phyloP scores from a whole-genome alignment of 2,113 vertebrate genomes.

The Brienomyrus longianalis region DNA sequence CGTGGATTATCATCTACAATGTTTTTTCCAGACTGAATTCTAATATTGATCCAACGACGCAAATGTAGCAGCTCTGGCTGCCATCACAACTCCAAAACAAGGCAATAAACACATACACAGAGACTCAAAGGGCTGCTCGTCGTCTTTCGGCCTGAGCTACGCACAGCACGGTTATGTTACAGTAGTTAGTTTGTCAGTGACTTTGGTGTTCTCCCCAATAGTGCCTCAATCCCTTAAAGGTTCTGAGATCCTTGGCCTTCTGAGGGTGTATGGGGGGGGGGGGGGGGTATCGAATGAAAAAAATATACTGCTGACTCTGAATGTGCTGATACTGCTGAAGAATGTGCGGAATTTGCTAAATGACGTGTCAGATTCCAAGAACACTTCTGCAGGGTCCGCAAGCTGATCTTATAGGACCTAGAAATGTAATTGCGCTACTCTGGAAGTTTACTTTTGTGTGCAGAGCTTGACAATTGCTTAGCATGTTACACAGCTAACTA shows the following conservation, averaged over 20 bases:
- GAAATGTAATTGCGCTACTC: background rate
- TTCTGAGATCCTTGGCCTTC: background rate
- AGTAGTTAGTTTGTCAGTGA: constrained; percentile 19
- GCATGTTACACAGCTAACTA: background rate
- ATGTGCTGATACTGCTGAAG: too few species aligned
- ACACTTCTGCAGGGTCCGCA: background rate
- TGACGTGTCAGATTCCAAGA: background rate
- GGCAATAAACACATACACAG: constrained; percentile 30
- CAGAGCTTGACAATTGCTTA: background rate
- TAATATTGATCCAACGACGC: constrained; percentile 38
- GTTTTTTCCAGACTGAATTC: constrained; percentile 23
- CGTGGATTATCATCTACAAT: background rate
- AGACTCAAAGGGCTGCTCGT: constrained; percentile 6
- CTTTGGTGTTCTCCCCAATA: constrained; percentile 20
- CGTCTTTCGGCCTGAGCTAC: constrained; percentile 12
- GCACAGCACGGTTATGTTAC: constrained; percentile 26
- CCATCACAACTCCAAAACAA: constrained; percentile 23
- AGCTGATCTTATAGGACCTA: background rate
- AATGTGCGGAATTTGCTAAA: background rate
- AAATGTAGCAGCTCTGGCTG: constrained; percentile 27
- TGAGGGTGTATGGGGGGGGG: background rate
- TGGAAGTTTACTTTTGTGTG: background rate
- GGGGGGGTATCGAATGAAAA: background rate
- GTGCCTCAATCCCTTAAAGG: constrained; percentile 6
- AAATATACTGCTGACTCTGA: background rate